Base-by-base conservation (phyloP, 2,797 vertebrate species). In the Myotis pilosus region DNA sequence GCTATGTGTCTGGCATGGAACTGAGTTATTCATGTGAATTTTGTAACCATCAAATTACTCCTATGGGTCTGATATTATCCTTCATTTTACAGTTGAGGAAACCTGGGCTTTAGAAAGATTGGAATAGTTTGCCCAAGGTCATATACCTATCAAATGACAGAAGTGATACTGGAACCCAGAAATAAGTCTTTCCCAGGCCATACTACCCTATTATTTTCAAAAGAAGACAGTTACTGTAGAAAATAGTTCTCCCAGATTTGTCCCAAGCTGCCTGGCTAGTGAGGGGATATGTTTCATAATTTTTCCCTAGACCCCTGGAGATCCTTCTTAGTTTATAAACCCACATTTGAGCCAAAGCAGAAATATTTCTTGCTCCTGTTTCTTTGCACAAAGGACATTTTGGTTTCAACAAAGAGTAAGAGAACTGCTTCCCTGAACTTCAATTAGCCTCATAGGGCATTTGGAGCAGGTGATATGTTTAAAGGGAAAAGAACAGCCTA, bases 301-400 rank as follows among this genome's bases (percentile, higher is more conserved):
- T 36, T 87, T 89, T 87, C 36, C 62, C 44, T 87, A 62, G 71
- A 87, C 19, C 23, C 33, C 71, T 22, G 83, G 69, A 97, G 38
- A 30, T 66, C 30, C 20, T 89, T 96, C 82, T 94, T 68, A 96
- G 38, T 55, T 81, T 64, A 79, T 85, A 92, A 93, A 12, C 22
- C 75, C 23, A 83, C 60, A 85, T 92, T 81, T 92, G 80, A 95
- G n/a, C 57, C 88, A 87, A 96, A 80, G 66, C n/a, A 94, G 86
- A 94, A 92, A 81, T 71, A 92, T 74, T 91, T 78, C 47, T 92
- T 83, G 49, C 44, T 95, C 96, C 69, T 89, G 30, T 76, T 85
- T 17, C 17, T 91, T 94, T 89, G 94, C 38, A 93, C 33, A 89
- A 94, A 95, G 22, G 53, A 84, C 95, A 12, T 68, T 94, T 97